Evolutionary conservation across 2,797 vertebrate species (phyloP).

Genomic region (Sebastes vulpes): DNA sequence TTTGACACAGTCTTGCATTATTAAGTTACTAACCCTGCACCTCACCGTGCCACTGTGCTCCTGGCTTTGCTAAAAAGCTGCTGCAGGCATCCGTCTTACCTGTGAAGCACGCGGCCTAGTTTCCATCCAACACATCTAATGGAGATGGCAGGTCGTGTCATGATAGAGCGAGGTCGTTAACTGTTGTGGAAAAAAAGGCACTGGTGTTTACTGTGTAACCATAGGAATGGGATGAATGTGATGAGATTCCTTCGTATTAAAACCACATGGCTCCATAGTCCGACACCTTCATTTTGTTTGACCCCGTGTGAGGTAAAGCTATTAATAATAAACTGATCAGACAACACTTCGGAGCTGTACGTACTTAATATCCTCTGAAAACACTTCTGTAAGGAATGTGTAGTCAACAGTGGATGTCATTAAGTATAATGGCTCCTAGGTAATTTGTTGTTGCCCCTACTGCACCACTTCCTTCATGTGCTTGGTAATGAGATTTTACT

Average conservation of each 20-base stretch:
- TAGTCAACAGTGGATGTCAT: constrained; percentile 26
- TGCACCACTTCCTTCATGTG: constrained; percentile 52
- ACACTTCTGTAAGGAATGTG: constrained; percentile 15
- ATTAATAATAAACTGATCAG: constrained; percentile 19
- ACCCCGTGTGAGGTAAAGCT: constrained; percentile 9
- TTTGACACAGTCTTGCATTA: constrained; percentile 36
- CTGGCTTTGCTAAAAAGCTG: constrained; percentile 34
- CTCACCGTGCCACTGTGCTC: constrained; percentile 28
- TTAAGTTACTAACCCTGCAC: constrained; percentile 50
- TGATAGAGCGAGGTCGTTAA: constrained; percentile 18
- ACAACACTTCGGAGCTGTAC: not conserved
- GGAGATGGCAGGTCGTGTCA: constrained; percentile 14
- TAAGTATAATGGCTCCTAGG: constrained; percentile 48
- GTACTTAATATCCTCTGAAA: constrained; percentile 18
- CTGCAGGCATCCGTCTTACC: constrained; percentile 53
- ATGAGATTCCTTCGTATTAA: constrained; percentile 50
- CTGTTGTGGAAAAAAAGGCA: not conserved
- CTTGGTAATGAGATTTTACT: constrained; percentile 61
- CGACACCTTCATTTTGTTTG: constrained; percentile 27
- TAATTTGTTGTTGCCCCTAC: constrained; percentile 26
- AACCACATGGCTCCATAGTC: constrained; percentile 39
- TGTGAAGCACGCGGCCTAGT: constrained; percentile 29
- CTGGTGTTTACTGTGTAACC: constrained; percentile 48
- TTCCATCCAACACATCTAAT: constrained; percentile 39
- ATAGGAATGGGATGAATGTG: constrained; percentile 51